Percentiles rank a stretch among this genome's conserved stretches.
phyloP scores from a whole-genome alignment of 2,113 vertebrate genomes.

The Mohoua ochrocephala region DNA sequence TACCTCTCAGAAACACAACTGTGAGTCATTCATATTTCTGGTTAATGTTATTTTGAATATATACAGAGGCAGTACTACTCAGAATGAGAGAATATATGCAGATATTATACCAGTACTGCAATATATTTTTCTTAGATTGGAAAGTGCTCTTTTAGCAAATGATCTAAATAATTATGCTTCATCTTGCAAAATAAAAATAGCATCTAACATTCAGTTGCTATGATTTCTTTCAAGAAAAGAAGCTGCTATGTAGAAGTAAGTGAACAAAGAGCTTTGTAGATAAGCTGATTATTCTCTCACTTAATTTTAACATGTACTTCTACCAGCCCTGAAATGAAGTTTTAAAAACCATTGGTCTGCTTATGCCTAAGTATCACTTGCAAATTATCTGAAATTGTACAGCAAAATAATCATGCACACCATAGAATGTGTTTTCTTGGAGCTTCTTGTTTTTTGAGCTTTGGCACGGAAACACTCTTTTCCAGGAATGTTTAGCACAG shows the following conservation, averaged over 20 bases:
- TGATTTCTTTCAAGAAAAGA: constrained; percentile 39
- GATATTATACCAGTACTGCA: neutral
- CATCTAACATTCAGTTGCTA: constrained; percentile 48
- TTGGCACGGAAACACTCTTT: neutral
- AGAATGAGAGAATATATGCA: neutral
- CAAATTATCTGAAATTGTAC: neutral
- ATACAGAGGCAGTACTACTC: neutral
- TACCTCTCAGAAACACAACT: neutral
- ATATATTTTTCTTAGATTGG: constrained; percentile 34
- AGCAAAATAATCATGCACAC: neutral
- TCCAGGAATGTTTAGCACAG: neutral
- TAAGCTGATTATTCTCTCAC: neutral
- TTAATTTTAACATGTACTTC: neutral
- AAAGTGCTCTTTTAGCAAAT: constrained; percentile 37
- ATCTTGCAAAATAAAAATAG: constrained; percentile 61
- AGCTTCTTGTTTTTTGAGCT: neutral
- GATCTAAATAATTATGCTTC: constrained; percentile 55
- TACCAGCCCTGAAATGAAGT: neutral
- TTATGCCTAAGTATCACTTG: neutral
- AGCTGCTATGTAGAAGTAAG: neutral
- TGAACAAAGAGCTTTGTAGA: constrained; percentile 14
- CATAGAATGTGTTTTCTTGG: neutral
- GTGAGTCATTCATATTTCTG: neutral
- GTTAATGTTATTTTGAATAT: neutral
- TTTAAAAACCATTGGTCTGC: neutral